Conservation (phyloP, 2,113 vertebrate species). For the Riparia riparia region DNA sequence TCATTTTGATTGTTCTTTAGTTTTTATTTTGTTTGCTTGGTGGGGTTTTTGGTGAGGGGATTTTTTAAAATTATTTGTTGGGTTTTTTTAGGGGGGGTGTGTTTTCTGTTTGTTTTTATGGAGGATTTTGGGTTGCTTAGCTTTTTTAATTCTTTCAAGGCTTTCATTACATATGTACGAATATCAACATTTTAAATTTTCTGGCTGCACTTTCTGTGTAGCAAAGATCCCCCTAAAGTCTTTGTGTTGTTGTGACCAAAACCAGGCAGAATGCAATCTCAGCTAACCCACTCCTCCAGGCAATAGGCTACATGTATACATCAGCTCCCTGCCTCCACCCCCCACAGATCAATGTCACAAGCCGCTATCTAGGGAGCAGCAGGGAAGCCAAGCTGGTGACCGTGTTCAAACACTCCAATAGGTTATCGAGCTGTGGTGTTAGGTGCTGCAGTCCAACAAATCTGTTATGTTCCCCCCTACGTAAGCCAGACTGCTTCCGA, state of each 20-base stretch:
- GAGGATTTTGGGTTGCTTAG: not conserved
- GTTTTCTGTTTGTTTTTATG: not conserved
- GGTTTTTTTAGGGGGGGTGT: accelerated
- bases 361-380: conserved; percentile 41
- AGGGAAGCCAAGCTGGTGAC: conserved; percentile 54
- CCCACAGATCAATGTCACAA: conserved; percentile 45
- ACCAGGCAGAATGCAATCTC: not conserved
- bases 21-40: not conserved
- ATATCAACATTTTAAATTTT: not conserved
- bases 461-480: not conserved
- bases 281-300: conserved; percentile 38
- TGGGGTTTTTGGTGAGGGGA: not conserved
- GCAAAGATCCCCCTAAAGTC: not conserved
- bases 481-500: not conserved
- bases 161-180: accelerated
- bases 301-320: conserved; percentile 28
- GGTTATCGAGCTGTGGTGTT: conserved; percentile 22
- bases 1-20: not conserved
- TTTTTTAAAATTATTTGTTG: not conserved
- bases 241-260: not conserved
- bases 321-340: not conserved
- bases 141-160: not conserved
- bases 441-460: conserved; percentile 28
- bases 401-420: conserved; percentile 15
- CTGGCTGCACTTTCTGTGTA: not conserved